Base-by-base conservation (phyloP, 2,113 vertebrate species). In the Suricata suricatta region DNA sequence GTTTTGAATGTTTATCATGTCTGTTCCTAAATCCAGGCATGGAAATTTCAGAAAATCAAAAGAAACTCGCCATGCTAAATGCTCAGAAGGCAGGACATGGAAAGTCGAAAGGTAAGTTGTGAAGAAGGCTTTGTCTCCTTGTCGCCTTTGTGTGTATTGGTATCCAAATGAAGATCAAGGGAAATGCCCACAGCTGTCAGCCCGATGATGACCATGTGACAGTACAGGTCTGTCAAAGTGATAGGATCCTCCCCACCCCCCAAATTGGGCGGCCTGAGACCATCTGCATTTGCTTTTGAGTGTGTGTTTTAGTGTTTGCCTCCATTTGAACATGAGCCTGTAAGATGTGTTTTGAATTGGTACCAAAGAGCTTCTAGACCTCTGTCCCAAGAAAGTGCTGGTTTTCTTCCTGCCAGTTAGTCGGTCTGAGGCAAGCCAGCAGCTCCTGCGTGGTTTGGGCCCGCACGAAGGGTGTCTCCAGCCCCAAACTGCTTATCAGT, bases 41-140 rank as follows among this genome's bases (percentile, higher is more conserved):
- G 99, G 99, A 99, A 98, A 99, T 99, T 97, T 99, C 99, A 57
- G 99, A 99, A 98, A 99, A 98, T 63, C 99, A 99, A 98, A 99
- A 99, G 98, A 99, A 99, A 95, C 99, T 99, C 85, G 99, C 99
- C 60, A 99, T 99, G 98, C 97, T 99, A 96, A 99, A 99, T 92
- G 99, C 99, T 86, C 99, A 99, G 94, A 99, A 99, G 97, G 98
- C 99, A 90, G 99, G 99, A 98, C 99, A 99, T 27, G 99, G 99
- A 90, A 99, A 99, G 98, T 99, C 99, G 54, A 99, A 99, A 99
- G 98, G 99, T 99, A 97, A 96, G 99, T 88, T 74, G 81, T 96
- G 23, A 72, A 76, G 33, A 47, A 17, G 1, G 23, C 84, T 64
- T 72, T 3, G 0, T 47, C 74, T 47, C 44, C 27, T 47, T 9